A percentile compares a stretch with the other conserved stretches of the same genome.
These are phyloP conservation scores for Molossus alvarezi DNA, from an alignment of 2,797 vertebrate genomes.

Conservation along the genomic window DNA sequence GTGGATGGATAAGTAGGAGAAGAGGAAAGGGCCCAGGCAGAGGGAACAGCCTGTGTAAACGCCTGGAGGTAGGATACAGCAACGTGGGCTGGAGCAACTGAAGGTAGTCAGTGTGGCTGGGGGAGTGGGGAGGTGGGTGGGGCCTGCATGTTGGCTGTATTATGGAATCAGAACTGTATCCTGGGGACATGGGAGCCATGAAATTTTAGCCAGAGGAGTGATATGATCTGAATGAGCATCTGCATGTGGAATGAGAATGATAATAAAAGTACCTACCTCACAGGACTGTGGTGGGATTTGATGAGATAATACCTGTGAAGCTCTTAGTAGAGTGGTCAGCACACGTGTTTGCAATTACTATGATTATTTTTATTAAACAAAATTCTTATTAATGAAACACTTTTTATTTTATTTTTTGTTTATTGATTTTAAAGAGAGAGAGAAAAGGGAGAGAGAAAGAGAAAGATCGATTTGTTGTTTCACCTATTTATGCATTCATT, in stretches of 20 bases:
- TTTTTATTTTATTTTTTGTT: background rate
- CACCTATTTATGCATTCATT: background rate
- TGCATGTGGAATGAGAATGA: background rate
- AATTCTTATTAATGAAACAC: background rate
- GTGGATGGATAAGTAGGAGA: background rate
- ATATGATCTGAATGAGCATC: background rate
- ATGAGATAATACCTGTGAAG: background rate
- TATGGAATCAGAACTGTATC: background rate
- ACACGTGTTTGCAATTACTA: background rate
- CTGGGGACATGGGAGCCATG: background rate
- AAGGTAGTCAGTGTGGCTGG: background rate
- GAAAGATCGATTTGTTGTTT: background rate
- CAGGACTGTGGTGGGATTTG: background rate
- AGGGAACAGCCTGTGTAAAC: background rate
- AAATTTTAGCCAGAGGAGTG: background rate
- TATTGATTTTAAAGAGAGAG: background rate
- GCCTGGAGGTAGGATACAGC: background rate
- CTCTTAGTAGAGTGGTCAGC: background rate
- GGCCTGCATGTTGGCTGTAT: rapidly evolving
- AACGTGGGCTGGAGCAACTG: rapidly evolving
- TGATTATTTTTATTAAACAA: background rate
- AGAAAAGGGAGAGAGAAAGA: background rate
- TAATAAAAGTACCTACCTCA: background rate
- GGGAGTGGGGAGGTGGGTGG: rapidly evolving
- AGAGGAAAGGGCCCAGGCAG: background rate